Evolutionary conservation across 2,797 vertebrate species (phyloP).

Genomic region (Threskiornis aethiopicus): DNA sequence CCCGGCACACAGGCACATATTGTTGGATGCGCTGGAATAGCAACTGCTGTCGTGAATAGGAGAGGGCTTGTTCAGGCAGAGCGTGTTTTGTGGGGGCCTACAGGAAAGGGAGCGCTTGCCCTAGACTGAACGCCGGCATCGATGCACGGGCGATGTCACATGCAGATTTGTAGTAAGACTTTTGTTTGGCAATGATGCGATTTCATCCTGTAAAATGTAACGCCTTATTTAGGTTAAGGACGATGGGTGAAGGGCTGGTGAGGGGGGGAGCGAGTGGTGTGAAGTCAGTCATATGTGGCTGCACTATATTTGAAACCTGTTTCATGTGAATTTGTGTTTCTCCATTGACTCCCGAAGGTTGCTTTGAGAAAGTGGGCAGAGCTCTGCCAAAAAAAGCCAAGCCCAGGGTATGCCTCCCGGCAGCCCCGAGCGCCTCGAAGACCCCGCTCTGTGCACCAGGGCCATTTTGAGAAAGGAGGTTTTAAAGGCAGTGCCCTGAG

Average conservation of each 20-base stretch:
- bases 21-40: background rate
- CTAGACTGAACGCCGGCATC: accelerated
- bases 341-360: accelerated
- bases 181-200: accelerated
- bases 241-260: background rate
- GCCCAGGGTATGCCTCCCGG: background rate
- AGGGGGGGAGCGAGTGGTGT: background rate
- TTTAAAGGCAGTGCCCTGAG: background rate
- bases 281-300: background rate
- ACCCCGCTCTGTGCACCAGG: background rate
- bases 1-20: background rate
- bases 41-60: background rate
- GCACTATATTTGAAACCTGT: accelerated
- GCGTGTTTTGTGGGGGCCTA: background rate
- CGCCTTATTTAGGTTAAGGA: background rate
- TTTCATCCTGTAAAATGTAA: background rate
- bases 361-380: background rate
- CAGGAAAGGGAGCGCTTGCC: background rate
- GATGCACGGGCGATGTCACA: background rate
- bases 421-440: background rate
- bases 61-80: background rate
- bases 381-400: background rate
- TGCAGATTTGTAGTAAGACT: background rate
- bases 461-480: background rate
- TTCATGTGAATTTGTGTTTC: background rate